A percentile compares a stretch with the other conserved stretches of the same genome.
phyloP scores from a whole-genome alignment of 2,113 vertebrate genomes.

The Protomyctophum bolini region DNA sequence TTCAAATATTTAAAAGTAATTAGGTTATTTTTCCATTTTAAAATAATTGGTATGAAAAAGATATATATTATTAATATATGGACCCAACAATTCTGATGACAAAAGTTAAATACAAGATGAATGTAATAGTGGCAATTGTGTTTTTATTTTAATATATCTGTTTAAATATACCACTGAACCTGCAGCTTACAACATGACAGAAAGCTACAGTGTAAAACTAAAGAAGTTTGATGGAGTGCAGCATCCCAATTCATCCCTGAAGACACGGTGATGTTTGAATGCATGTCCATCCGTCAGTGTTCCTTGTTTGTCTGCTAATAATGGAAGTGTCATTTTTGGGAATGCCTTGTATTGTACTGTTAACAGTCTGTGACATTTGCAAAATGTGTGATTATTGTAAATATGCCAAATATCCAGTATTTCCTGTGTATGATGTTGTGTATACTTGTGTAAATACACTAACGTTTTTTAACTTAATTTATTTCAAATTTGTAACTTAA shows the following conservation, averaged over 20 bases:
- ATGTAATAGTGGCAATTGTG: constrained; percentile 37
- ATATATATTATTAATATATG: not conserved
- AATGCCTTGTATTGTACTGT: constrained; percentile 65
- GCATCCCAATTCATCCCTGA: constrained; percentile 20
- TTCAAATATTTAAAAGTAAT: constrained; percentile 59
- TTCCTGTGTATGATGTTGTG: constrained; percentile 68
- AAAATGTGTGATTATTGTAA: constrained; percentile 59
- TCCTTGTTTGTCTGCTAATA: constrained; percentile 40
- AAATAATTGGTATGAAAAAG: constrained; percentile 29
- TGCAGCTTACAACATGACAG: not conserved
- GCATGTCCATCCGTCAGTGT: constrained; percentile 3
- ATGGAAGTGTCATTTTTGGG: constrained; percentile 55
- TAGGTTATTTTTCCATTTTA: constrained; percentile 44
- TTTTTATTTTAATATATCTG: constrained; percentile 17
- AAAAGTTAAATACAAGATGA: constrained; percentile 13
- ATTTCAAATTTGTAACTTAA: no score
- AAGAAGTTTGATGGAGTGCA: constrained; percentile 1
- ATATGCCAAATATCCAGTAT: constrained; percentile 64
- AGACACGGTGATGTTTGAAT: not conserved
- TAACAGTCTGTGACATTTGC: constrained; percentile 49
- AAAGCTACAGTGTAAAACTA: not conserved
- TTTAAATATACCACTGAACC: constrained; percentile 26
- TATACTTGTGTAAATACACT: constrained; percentile 63
- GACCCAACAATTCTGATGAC: constrained; percentile 8
- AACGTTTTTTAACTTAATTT: no score